Evolutionary conservation across 2,888 invertebrate species (phyloP), one percentile per base, ranked within the genome.

Genomic region (Diloba caeruleocephala): DNA sequence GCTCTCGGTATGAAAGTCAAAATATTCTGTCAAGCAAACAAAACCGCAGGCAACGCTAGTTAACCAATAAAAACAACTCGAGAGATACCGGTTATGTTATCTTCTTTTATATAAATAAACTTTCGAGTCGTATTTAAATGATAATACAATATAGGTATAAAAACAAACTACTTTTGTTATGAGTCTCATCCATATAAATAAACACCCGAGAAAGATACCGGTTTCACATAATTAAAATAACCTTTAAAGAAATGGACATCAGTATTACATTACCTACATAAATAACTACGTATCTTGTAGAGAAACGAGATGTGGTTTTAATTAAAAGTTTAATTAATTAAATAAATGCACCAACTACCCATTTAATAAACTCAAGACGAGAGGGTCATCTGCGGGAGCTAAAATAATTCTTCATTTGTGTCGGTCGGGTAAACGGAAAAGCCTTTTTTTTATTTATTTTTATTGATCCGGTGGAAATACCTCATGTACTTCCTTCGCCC

Each of bases 291-390:
- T n/a, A 56, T 32, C 48, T 39, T 34, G 32, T 31, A 32, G 21
- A 39, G 10, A 42, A 10, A 41, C 39, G 33, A 36, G 32, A 17
- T 29, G 14, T 23, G 29, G 29, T 34, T 42, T 34, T 42, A 36
- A 64, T 64, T 43, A 64, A 64, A 58, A 49, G 48, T 43, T n/a
- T 43, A 64, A 50, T 57, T 60, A 64, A 60, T 64, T 56, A 64
- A 60, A 64, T 60, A 34, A 39, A 10, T 60, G 39, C 13, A 55
- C 43, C 57, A 60, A 57, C 49, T 64, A 39, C 14, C 21, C 31
- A 13, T 43, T 63, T 49, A 36, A 19, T 25, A 46, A 41, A 41
- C 29, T 23, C 32, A 7, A 7, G 46, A 13, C 10, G 33, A 32
- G 25, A 19, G 62, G 63, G 62, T 45, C 46, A 29, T 36, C 25